These are phyloP conservation scores for Monoplex corrugatus DNA, from an alignment of 2,888 invertebrate species.

Conservation along the genomic window DNA sequence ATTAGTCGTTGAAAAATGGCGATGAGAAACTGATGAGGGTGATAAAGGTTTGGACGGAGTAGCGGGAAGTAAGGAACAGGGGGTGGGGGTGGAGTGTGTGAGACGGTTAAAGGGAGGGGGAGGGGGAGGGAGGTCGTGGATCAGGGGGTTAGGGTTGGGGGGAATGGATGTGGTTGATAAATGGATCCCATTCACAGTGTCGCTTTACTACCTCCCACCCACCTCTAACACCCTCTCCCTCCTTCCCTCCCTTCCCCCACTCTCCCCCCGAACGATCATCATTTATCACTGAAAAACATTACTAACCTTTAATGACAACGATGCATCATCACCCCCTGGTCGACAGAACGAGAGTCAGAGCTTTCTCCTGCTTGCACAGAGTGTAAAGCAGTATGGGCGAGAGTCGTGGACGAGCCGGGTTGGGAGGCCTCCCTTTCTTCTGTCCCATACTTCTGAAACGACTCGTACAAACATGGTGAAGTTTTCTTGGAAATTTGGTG, in stretches of 20 bases:
- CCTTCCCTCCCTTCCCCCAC: not conserved
- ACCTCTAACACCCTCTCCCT: not conserved
- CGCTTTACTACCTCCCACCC: not conserved
- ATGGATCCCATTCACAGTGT: slow-evolving; percentile 26
- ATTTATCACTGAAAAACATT: slow-evolving; percentile 47
- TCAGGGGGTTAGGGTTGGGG: not conserved
- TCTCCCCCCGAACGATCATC: slow-evolving; percentile 24
- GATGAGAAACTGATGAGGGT: slow-evolving; percentile 44
- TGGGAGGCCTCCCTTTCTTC: too few relatives aligned
- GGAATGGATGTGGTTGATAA: not conserved
- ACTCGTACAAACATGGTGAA: too few relatives aligned
- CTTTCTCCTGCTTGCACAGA: not conserved
- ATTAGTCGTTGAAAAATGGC: slow-evolving; percentile 43
- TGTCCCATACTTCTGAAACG: too few relatives aligned
- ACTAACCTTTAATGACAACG: slow-evolving; percentile 46
- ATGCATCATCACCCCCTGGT: slow-evolving; percentile 33
- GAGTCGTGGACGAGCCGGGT: not conserved
- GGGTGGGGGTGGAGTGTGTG: not conserved
- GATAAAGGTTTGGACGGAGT: slow-evolving; percentile 15
- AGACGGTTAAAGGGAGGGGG: not conserved
- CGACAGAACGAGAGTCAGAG: not conserved
- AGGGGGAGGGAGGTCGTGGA: not conserved
- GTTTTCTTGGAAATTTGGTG: too few relatives aligned
- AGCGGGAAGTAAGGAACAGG: too few relatives aligned
- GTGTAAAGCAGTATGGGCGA: not conserved